Conservation (phyloP, 2,888 invertebrate species). For the Dolichomitus sp. region DNA sequence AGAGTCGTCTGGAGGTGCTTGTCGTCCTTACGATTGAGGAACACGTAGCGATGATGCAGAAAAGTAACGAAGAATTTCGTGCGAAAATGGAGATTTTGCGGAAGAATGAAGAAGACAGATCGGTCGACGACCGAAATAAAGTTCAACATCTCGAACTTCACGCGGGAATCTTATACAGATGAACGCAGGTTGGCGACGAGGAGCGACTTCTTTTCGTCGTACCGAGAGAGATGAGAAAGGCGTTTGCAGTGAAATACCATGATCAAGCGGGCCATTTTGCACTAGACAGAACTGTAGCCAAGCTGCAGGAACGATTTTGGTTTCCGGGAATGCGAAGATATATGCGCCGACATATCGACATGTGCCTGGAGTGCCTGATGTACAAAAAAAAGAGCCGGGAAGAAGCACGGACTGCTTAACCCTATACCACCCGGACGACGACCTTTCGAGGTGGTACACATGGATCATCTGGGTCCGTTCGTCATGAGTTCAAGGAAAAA, state of each 20-base stretch:
- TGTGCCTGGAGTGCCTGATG: constrained; percentile 13
- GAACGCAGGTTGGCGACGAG: too few species aligned
- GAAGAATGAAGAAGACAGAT: too few species aligned
- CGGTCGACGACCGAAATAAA: too few species aligned
- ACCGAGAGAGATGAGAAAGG: constrained; percentile 45
- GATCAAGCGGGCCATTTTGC: constrained; percentile 37
- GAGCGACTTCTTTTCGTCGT: constrained; percentile 38
- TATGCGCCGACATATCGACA: constrained; percentile 25
- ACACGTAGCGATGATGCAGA: too few species aligned
- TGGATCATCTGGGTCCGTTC: constrained; percentile 31
- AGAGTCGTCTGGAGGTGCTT: too few species aligned
- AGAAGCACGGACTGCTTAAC: constrained; percentile 18
- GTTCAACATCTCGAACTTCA: too few species aligned
- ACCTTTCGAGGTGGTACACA: constrained; percentile 25
- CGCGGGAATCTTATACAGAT: too few species aligned
- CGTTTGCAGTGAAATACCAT: constrained; percentile 39
- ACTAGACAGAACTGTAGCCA: constrained; percentile 46
- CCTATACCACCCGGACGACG: constrained; percentile 23
- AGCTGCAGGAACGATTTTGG: constrained; percentile 33
- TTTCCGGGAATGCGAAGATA: constrained; percentile 37
- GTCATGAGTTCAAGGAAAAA: constrained; percentile 19
- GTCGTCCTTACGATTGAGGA: too few species aligned
- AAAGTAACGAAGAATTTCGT: too few species aligned
- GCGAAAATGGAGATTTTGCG: too few species aligned
- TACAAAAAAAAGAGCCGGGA: constrained; percentile 19